These are phyloP conservation scores for Microplitis deprimator DNA, from an alignment of 2,888 invertebrate genomes.

Conservation along the genomic window DNA sequence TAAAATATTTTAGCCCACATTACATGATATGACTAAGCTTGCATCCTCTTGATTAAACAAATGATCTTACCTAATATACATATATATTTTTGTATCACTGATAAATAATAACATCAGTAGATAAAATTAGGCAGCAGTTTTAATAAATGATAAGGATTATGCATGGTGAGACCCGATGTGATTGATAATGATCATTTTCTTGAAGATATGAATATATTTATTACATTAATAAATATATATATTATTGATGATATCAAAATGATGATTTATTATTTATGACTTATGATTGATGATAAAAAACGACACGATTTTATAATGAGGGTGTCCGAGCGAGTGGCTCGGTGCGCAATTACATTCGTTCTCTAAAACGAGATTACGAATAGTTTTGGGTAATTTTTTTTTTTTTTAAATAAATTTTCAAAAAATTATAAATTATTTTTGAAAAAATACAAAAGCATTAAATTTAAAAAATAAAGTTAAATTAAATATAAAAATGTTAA, in stretches of 20 bases:
- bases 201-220: background rate
- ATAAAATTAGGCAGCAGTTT: conserved; percentile 1
- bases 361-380: conserved; percentile 29
- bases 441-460: too few relatives aligned
- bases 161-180: conserved; percentile 1
- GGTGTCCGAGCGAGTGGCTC: conserved; percentile 63
- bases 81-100: background rate
- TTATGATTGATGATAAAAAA: conserved; percentile 11
- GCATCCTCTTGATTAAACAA: background rate
- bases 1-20: too few relatives aligned
- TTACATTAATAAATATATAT: background rate
- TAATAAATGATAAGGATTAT: background rate
- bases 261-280: conserved; percentile 30
- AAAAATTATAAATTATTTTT: background rate
- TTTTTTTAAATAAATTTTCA: background rate
- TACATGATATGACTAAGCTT: background rate
- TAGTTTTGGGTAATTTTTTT: conserved; percentile 36
- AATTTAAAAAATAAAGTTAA: conserved; percentile 11
- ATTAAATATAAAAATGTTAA: background rate
- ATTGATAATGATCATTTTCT: background rate
- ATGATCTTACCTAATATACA: background rate
- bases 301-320: background rate
- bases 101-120: background rate
- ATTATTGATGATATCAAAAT: background rate
- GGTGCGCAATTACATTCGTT: conserved; percentile 60